Evolutionary conservation across 92 coral and sea anemone species (phyloP).

Genomic region (Porites lobata): DNA sequence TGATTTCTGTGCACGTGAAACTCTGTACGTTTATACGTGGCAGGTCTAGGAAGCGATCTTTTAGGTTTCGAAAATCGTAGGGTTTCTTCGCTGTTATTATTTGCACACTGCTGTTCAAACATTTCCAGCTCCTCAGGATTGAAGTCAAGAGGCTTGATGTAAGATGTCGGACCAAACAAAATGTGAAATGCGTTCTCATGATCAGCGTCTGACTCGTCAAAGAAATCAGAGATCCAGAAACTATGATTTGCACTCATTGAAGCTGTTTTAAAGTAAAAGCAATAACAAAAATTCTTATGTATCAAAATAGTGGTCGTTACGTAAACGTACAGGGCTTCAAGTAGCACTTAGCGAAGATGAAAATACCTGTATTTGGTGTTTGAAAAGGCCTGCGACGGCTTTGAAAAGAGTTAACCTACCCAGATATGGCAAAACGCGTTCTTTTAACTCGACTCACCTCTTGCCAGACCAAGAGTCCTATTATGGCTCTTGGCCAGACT

Average conservation of each 20-base stretch:
- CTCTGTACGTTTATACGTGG: not conserved
- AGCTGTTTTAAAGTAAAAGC: constrained; percentile 4
- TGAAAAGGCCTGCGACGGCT: no score
- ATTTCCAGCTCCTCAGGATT: constrained; percentile 84
- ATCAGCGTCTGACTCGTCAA: constrained; percentile 52
- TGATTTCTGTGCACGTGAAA: constrained; percentile 68
- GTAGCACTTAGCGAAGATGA: no score
- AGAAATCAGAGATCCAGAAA: constrained; percentile 81
- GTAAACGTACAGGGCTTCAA: no score
- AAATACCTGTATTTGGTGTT: no score
- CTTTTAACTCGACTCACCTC: no score
- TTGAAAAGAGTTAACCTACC: no score
- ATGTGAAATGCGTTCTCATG: constrained; percentile 72
- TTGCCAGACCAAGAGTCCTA: no score
- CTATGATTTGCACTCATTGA: constrained; percentile 56
- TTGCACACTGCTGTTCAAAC: constrained; percentile 59
- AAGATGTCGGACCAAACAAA: constrained; percentile 78
- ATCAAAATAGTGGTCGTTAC: not conserved
- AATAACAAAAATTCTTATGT: not conserved
- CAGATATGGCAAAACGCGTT: no score
- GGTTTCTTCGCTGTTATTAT: not conserved
- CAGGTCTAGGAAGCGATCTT: not conserved
- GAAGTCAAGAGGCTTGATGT: constrained; percentile 81
- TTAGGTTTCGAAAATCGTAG: not conserved
- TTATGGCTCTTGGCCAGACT: no score